These are phyloP conservation scores for Glaucidium brasilianum DNA, from an alignment of 2,113 vertebrate species.

Conservation along the genomic window DNA sequence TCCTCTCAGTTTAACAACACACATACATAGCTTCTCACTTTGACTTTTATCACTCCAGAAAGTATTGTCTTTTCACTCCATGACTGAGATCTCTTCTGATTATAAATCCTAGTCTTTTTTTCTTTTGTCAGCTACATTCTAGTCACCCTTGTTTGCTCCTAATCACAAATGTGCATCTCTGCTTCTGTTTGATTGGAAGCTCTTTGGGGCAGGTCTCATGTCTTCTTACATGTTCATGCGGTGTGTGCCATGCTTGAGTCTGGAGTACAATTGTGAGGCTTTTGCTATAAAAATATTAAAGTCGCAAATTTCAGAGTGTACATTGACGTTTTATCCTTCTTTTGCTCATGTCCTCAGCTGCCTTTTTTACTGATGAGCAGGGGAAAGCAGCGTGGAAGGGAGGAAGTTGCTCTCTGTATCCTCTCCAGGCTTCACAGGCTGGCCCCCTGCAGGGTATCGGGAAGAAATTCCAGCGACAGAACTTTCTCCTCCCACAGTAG, in stretches of 20 bases:
- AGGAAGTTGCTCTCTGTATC: conserved; percentile 4
- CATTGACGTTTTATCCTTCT: background rate
- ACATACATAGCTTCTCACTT: background rate
- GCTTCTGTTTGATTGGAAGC: background rate
- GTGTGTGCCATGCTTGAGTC: background rate
- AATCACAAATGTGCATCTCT: background rate
- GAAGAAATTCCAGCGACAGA: conserved; percentile 53
- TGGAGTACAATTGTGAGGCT: background rate
- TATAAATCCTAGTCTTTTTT: background rate
- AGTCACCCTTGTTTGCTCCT: background rate
- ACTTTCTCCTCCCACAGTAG: conserved; percentile 61
- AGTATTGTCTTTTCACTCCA: background rate
- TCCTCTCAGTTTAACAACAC: background rate
- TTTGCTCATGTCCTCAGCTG: conserved; percentile 16
- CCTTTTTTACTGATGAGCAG: conserved; percentile 7
- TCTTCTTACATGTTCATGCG: background rate
- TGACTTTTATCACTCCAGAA: background rate
- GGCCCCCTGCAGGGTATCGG: conserved; percentile 27
- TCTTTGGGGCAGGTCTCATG: background rate
- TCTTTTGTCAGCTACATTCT: background rate
- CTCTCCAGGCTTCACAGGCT: conserved; percentile 19
- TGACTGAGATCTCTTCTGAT: background rate
- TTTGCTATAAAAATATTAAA: background rate
- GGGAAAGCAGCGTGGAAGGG: background rate
- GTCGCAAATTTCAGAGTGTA: background rate